phyloP scores from a whole-genome alignment of 2,888 invertebrate genomes.

The Limnephilus marmoratus region DNA sequence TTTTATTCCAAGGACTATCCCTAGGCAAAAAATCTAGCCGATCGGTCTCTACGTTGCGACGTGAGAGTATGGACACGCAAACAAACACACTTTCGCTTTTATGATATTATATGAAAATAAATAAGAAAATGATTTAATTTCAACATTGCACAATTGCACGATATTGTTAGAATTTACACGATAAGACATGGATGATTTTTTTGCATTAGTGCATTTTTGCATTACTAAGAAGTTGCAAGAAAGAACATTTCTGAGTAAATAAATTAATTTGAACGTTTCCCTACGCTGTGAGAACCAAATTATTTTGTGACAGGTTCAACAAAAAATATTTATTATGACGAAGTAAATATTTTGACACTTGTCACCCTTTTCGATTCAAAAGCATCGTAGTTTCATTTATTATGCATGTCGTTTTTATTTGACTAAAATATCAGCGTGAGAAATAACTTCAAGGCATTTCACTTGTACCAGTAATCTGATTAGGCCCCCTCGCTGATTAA shows the following conservation, averaged over 20 bases:
- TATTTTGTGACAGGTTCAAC: neutral
- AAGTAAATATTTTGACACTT: neutral
- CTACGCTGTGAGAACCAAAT: neutral
- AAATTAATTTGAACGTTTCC: neutral
- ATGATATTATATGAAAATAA: too few species aligned
- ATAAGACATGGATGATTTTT: neutral
- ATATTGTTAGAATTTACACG: neutral
- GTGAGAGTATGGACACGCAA: too few species aligned
- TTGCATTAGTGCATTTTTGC: neutral
- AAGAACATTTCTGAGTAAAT: neutral
- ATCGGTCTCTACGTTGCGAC: too few species aligned
- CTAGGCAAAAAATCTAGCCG: too few species aligned
- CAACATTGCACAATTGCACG: neutral
- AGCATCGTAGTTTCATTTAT: too few species aligned
- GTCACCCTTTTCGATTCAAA: neutral
- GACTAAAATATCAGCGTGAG: slow-evolving; percentile 9
- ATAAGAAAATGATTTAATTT: too few species aligned
- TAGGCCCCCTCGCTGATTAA: neutral
- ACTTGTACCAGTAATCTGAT: neutral
- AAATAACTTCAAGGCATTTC: neutral
- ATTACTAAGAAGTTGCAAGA: neutral
- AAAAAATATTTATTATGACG: neutral
- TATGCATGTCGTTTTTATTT: neutral
- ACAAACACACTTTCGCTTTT: too few species aligned
- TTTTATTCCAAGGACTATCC: too few species aligned